These are phyloP conservation scores for Halocaridina rubra DNA, from an alignment of 2,888 invertebrate species.

Conservation along the genomic window DNA sequence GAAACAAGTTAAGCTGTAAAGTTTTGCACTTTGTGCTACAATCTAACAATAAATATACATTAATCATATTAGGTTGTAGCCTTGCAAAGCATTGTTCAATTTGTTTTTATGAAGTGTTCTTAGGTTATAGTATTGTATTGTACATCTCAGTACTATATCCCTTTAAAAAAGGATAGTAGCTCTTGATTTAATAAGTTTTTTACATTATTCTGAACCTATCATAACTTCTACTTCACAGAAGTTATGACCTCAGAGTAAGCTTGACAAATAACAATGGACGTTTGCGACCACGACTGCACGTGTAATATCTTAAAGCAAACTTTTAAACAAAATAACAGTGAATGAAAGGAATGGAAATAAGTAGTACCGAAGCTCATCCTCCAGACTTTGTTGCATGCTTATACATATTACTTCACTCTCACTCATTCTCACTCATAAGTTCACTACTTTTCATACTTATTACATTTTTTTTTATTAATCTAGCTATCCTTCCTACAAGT, in stretches of 20 bases:
- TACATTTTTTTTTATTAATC: background rate
- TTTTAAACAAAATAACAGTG: background rate
- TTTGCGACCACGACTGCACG: constrained; percentile 58
- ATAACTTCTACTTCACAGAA: constrained; percentile 26
- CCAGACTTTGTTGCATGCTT: background rate
- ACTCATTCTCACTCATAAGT: background rate
- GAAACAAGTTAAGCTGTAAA: too few species aligned
- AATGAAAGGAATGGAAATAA: background rate
- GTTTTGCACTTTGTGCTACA: constrained; percentile 51
- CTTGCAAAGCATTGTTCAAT: constrained; percentile 49
- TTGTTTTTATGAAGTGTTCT: constrained; percentile 32
- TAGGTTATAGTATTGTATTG: constrained; percentile 50
- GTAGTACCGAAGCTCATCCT: background rate
- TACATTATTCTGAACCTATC: constrained; percentile 7
- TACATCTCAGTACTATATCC: constrained; percentile 32
- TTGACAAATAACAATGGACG: constrained; percentile 55
- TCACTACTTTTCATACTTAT: background rate
- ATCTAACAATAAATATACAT: background rate
- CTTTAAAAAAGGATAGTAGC: constrained; percentile 31
- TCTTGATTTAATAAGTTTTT: background rate
- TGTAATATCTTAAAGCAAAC: constrained; percentile 30
- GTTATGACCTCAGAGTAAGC: constrained; percentile 43
- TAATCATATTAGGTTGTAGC: constrained; percentile 26
- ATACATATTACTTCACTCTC: background rate
- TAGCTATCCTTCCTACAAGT: too few species aligned